These are phyloP conservation scores for Pygocentrus nattereri DNA, from an alignment of 2,797 vertebrate species.

Conservation along the genomic window DNA sequence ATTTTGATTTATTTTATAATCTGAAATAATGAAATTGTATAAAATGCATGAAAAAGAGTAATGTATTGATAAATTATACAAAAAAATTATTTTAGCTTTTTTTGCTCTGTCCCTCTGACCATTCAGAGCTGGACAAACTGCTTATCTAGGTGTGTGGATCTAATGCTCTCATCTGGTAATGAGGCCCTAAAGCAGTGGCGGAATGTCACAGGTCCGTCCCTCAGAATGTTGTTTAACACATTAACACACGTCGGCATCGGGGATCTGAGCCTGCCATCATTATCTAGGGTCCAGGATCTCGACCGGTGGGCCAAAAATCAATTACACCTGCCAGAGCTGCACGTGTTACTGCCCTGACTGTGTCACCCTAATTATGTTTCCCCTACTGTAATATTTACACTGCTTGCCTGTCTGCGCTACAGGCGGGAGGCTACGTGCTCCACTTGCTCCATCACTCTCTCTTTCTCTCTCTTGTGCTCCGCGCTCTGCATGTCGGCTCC, in stretches of 20 bases:
- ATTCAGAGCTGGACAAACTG: constrained; percentile 14
- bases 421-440: constrained; percentile 45
- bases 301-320: constrained; percentile 63
- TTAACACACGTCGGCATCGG: not conserved
- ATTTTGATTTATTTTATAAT: constrained; percentile 10
- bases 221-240: constrained; percentile 42
- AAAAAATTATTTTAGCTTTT: not conserved
- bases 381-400: constrained; percentile 75
- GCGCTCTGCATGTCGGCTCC: constrained; percentile 74
- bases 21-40: not conserved
- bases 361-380: constrained; percentile 77
- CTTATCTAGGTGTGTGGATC: constrained; percentile 4
- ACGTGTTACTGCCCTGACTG: constrained; percentile 69
- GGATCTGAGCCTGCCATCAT: constrained; percentile 23
- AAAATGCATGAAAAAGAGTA: not conserved
- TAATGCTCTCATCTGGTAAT: constrained; percentile 28
- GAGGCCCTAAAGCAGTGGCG: constrained; percentile 17
- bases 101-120: constrained; percentile 5
- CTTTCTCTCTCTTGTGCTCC: constrained; percentile 55
- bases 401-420: constrained; percentile 60
- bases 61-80: not conserved
- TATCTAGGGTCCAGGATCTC: constrained; percentile 48
- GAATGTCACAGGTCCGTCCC: constrained; percentile 29
- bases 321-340: constrained; percentile 61
- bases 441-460: constrained; percentile 36